A percentile compares a stretch with the other conserved stretches of the same genome.
Evolutionary conservation across 2,113 vertebrate species (phyloP).

Genomic region (Greenwoodochromis staneri): DNA sequence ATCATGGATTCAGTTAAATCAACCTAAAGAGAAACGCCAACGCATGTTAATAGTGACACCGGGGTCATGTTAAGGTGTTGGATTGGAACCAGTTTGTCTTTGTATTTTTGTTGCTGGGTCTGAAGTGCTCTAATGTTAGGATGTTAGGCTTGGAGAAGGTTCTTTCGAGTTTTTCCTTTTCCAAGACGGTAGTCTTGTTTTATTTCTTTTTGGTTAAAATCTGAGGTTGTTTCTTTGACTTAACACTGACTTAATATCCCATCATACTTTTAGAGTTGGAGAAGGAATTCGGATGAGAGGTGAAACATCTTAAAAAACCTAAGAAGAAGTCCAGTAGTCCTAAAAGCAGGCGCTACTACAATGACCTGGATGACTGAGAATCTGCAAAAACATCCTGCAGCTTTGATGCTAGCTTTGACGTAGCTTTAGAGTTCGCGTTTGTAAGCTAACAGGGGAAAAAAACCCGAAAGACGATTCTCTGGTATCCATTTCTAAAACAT

Average conservation of each 20-base stretch:
- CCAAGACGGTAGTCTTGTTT: background rate
- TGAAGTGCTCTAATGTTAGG: background rate
- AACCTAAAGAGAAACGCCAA: slow-evolving; percentile 7
- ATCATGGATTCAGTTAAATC: slow-evolving; percentile 65
- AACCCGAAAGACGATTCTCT: background rate
- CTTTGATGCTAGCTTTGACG: background rate
- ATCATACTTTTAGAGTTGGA: background rate
- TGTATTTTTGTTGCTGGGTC: background rate
- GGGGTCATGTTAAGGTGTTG: background rate
- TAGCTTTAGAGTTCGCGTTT: background rate
- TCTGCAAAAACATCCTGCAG: background rate
- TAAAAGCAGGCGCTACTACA: background rate
- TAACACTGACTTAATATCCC: background rate
- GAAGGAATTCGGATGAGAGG: background rate
- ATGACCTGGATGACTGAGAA: background rate
- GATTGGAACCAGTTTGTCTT: background rate
- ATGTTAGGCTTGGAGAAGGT: background rate
- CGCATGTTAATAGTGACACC: background rate
- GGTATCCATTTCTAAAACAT: background rate
- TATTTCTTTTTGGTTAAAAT: background rate
- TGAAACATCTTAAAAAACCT: background rate
- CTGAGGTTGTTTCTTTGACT: background rate
- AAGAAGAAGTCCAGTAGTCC: background rate
- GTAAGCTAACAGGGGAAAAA: background rate
- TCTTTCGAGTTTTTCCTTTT: background rate